A percentile compares a stretch with the other conserved stretches of the same genome.
These are phyloP conservation scores for Notarius quadriscutis DNA, from an alignment of 2,113 vertebrate genomes.

Conservation along the genomic window DNA sequence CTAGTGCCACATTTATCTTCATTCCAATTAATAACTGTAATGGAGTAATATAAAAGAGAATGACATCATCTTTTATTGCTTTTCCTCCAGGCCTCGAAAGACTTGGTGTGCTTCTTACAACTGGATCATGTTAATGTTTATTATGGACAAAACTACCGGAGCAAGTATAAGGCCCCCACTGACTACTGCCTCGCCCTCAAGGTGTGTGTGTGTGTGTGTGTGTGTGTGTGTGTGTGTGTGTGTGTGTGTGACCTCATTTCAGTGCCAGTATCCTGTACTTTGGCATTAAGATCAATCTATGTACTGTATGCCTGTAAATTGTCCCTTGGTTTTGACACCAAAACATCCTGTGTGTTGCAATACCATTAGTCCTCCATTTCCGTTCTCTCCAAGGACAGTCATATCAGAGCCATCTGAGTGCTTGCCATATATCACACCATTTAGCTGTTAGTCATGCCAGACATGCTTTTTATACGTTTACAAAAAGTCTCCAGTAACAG, in stretches of 20 bases:
- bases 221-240: not conserved
- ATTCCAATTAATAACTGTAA: constrained; percentile 4
- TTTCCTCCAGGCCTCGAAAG: constrained; percentile 83
- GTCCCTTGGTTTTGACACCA: not conserved
- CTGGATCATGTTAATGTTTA: constrained; percentile 96
- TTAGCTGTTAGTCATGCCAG: not conserved
- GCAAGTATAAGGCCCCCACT: constrained; percentile 95
- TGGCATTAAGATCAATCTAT: not conserved
- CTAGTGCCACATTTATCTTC: not conserved
- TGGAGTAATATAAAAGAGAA: not conserved
- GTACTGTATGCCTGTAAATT: constrained; percentile 13
- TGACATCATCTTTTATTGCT: constrained; percentile 26
- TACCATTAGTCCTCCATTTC: constrained; percentile 24
- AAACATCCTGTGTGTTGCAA: constrained; percentile 29
- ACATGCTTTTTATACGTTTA: not conserved
- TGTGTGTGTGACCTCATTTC: not conserved
- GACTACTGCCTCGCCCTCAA: constrained; percentile 95
- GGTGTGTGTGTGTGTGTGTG: constrained; percentile 66
- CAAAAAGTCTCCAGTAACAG: not conserved
- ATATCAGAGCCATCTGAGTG: constrained; percentile 13
- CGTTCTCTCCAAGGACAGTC: constrained; percentile 15
- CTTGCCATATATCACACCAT: not conserved
- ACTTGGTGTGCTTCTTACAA: constrained; percentile 96
- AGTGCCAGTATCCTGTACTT: not conserved
- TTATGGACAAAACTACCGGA: constrained; percentile 95